Evolutionary conservation across 2,113 vertebrate genomes (phyloP).

Genomic region (Tragelaphus scriptus): DNA sequence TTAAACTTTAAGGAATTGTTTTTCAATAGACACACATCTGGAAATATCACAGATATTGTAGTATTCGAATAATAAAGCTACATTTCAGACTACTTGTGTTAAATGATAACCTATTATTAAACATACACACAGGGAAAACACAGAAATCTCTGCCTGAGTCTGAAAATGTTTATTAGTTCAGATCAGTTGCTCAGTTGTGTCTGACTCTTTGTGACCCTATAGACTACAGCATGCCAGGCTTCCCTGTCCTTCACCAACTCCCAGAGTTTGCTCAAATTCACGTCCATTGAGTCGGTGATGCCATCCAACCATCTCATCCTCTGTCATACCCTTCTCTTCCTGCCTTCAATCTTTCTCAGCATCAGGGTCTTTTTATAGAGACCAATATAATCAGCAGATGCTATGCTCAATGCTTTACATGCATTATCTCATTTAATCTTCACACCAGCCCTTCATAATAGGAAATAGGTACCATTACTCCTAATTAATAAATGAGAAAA

Average conservation of each 20-base stretch:
- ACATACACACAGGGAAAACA: background rate
- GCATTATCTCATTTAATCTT: background rate
- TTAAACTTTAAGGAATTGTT: background rate
- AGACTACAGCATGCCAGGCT: background rate
- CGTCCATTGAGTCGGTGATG: background rate
- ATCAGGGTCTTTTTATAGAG: background rate
- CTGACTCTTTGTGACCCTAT: background rate
- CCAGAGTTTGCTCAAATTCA: background rate
- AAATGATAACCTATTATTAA: background rate
- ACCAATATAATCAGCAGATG: background rate
- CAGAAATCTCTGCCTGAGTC: constrained; percentile 4
- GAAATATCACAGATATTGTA: background rate
- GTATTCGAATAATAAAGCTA: constrained; percentile 21
- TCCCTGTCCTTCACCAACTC: background rate
- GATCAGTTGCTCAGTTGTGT: background rate
- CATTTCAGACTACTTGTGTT: background rate
- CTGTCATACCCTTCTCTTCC: background rate
- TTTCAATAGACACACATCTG: background rate
- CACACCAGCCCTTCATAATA: background rate
- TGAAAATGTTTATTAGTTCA: background rate
- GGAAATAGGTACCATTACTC: background rate
- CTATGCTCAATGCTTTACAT: background rate
- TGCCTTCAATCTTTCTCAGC: background rate
- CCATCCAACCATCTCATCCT: background rate
- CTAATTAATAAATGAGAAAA: background rate